A percentile compares a stretch with the other conserved stretches of the same genome.
phyloP scores from a whole-genome alignment of 1,140 invertebrate species.

The Acarapis woodi region DNA sequence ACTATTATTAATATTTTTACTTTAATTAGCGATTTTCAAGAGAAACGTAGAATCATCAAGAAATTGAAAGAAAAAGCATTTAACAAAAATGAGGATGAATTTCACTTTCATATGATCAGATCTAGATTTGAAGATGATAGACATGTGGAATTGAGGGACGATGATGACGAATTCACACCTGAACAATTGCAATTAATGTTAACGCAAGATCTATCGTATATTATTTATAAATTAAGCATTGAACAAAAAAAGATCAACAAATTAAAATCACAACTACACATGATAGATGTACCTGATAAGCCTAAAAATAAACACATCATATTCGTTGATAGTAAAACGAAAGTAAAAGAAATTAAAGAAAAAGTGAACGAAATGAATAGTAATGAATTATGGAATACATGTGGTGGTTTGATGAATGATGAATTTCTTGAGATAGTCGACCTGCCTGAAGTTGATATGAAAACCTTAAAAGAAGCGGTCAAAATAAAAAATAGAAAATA shows the following conservation, averaged over 20 bases:
- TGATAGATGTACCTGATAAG: slow-evolving; percentile 35
- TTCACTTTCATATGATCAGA: slow-evolving; percentile 92
- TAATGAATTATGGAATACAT: slow-evolving; percentile 31
- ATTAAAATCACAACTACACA: slow-evolving; percentile 46
- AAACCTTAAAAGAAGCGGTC: slow-evolving; percentile 22
- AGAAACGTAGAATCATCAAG: slow-evolving; percentile 51
- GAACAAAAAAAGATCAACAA: slow-evolving; percentile 65
- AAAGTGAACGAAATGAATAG: slow-evolving; percentile 32
- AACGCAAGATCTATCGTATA: slow-evolving; percentile 65
- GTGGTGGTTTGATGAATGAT: slow-evolving; percentile 23
- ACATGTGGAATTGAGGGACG: slow-evolving; percentile 32
- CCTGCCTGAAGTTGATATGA: slow-evolving; percentile 3
- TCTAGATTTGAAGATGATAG: slow-evolving; percentile 31
- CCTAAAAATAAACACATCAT: slow-evolving; percentile 43
- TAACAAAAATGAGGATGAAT: slow-evolving; percentile 91
- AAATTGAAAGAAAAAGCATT: slow-evolving; percentile 49
- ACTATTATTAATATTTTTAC: neutral
- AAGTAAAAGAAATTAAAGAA: slow-evolving; percentile 40
- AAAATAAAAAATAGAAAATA: slow-evolving; percentile 33
- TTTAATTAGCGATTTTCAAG: slow-evolving; percentile 32
- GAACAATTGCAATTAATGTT: slow-evolving; percentile 56
- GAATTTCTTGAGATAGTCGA: no score
- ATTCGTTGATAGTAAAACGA: slow-evolving; percentile 39
- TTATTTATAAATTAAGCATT: slow-evolving; percentile 47
- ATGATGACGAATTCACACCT: slow-evolving; percentile 41